phyloP scores from a whole-genome alignment of 2,888 invertebrate species.

The Cerceris ruficornis region DNA sequence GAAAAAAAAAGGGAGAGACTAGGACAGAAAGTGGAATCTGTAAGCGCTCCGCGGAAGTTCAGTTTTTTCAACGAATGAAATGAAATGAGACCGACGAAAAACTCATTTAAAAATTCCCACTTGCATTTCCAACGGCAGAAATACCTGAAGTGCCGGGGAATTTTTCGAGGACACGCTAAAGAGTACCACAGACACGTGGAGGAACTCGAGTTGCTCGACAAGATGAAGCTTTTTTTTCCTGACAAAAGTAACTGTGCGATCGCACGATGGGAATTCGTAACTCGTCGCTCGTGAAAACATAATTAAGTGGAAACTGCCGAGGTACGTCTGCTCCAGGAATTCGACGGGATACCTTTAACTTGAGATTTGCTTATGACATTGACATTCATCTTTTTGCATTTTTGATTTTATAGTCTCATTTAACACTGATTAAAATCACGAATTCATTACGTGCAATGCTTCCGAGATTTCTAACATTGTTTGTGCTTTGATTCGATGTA shows the following conservation, averaged over 20 bases:
- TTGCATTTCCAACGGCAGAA: slow-evolving; percentile 30
- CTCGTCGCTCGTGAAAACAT: too few species aligned
- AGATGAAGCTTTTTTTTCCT: slow-evolving; percentile 1
- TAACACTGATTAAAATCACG: too few species aligned
- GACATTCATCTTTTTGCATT: too few species aligned
- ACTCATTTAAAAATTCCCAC: slow-evolving; percentile 42
- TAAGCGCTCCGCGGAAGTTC: slow-evolving; percentile 18
- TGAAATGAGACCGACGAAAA: slow-evolving; percentile 48
- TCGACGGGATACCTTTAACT: too few species aligned
- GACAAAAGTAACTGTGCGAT: slow-evolving; percentile 7
- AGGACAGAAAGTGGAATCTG: slow-evolving; percentile 10
- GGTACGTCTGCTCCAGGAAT: too few species aligned
- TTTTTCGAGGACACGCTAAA: slow-evolving; percentile 28
- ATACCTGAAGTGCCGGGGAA: slow-evolving; percentile 14
- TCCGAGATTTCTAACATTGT: too few species aligned
- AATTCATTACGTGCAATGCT: too few species aligned
- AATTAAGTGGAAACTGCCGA: too few species aligned
- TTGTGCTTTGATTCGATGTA: too few species aligned
- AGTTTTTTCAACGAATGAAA: slow-evolving; percentile 47
- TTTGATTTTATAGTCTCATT: too few species aligned
- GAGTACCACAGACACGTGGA: not conserved
- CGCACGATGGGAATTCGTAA: slow-evolving; percentile 4
- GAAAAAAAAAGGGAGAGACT: not conserved
- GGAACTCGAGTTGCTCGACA: slow-evolving; percentile 5
- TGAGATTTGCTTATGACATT: too few species aligned